Base-by-base conservation (phyloP, 1,140 invertebrate genomes). In the Achatina immaculata region DNA sequence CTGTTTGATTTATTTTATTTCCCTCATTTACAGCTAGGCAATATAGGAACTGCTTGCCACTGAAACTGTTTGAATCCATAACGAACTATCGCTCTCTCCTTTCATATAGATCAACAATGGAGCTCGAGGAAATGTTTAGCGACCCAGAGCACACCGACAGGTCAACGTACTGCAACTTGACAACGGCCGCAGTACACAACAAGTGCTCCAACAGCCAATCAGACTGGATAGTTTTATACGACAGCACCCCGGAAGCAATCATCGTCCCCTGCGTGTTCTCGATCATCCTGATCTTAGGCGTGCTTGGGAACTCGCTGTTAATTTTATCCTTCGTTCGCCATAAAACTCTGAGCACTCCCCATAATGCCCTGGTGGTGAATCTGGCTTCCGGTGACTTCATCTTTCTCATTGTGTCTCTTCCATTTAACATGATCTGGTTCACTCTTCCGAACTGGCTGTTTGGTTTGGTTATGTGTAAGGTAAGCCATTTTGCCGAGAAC, bases 401-500 rank as follows among this genome's bases (percentile, higher is more conserved):
- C 76, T 94, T 97, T 9, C 95, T 96, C 74, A 83, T 95, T 19
- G 95, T 94, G 38, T 94, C 94, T 34, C 94, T 96, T 2, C 95
- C 96, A 0, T 95, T 96, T 88, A 95, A 95, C 0, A 94, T 94
- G 9, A 94, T 94, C 0, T 93, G 97, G 1, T 98, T 97, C 91
- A 96, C 95, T 0, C 89, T 96, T 82, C 95, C 96, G 73, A 95
- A 94, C 1, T 98, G 96, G 96, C 95, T 95, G 0, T 96, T 94
- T 90, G 95, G 95, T 9, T 91, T 93, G 40, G 82, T 93, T 3
- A 90, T 96, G 0, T 96, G 96, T 90, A 85, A 85, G 74, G 19
- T 86, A 0, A 87, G 83, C 80, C 82, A 84, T 28, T 85, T 84
- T 55, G 75, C 82, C 21, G 83, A 86, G 28, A 87, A 78, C 94